phyloP scores from a whole-genome alignment of 2,888 invertebrate genomes.

The Apodemia duryi region DNA sequence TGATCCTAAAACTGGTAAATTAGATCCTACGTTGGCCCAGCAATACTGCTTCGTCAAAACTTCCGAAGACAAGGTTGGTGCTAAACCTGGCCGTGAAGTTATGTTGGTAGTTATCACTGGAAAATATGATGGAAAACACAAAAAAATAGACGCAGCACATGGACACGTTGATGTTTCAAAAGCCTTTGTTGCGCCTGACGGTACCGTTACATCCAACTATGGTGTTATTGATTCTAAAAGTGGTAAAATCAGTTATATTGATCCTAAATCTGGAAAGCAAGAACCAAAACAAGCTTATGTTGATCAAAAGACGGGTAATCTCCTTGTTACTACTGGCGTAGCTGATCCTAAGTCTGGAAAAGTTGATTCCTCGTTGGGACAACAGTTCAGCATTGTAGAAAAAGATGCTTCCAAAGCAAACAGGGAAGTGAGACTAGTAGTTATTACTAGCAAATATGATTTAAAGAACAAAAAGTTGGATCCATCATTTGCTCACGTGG shows the following conservation, averaged over 20 bases:
- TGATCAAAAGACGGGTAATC: slow-evolving; percentile 84
- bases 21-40: slow-evolving; percentile 83
- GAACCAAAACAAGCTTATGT: slow-evolving; percentile 83
- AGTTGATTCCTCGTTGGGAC: slow-evolving; percentile 82
- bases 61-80: slow-evolving; percentile 72
- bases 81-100: slow-evolving; percentile 71
- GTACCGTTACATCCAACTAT: slow-evolving; percentile 80
- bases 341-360: slow-evolving; percentile 83
- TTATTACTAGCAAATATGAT: slow-evolving; percentile 81
- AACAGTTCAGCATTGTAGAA: slow-evolving; percentile 83
- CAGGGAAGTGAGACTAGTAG: slow-evolving; percentile 76
- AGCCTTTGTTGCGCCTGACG: slow-evolving; percentile 79
- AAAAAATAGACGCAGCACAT: slow-evolving; percentile 67
- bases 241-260: slow-evolving; percentile 81
- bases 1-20: slow-evolving; percentile 83
- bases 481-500: slow-evolving; percentile 74
- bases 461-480: slow-evolving; percentile 72
- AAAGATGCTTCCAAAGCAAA: slow-evolving; percentile 84
- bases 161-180: slow-evolving; percentile 78
- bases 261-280: slow-evolving; percentile 82
- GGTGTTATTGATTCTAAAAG: slow-evolving; percentile 82
- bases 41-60: slow-evolving; percentile 83
- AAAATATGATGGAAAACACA: slow-evolving; percentile 80
- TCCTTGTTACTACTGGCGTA: slow-evolving; percentile 81
- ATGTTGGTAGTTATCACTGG: slow-evolving; percentile 81